A percentile compares a stretch with the other conserved stretches of the same genome.
Evolutionary conservation across 2,113 vertebrate species (phyloP).

Genomic region (Mola mola): DNA sequence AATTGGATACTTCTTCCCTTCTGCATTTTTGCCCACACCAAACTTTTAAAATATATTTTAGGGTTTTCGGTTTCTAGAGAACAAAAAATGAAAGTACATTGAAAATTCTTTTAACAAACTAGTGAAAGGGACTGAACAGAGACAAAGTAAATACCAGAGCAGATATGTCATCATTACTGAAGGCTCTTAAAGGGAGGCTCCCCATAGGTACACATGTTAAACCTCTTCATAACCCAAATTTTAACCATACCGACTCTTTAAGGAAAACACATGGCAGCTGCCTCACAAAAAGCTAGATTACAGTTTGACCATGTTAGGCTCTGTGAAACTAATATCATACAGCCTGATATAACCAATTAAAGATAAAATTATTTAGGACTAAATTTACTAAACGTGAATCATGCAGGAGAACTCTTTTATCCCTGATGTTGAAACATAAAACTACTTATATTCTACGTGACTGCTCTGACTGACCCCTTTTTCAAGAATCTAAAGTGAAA

Average conservation of each 20-base stretch:
- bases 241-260: constrained; percentile 29
- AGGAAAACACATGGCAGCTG: constrained; percentile 49
- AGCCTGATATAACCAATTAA: too few species aligned
- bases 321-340: too few species aligned
- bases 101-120: constrained; percentile 22
- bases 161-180: constrained; percentile 22
- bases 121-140: constrained; percentile 15
- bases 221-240: constrained; percentile 37
- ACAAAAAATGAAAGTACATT: constrained; percentile 75
- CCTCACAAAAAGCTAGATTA: constrained; percentile 9
- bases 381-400: too few species aligned
- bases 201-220: constrained; percentile 26
- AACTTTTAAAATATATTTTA: constrained; percentile 74
- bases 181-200: constrained; percentile 29
- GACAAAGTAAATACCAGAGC: constrained; percentile 9
- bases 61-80: constrained; percentile 76
- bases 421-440: too few species aligned
- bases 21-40: constrained; percentile 58
- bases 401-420: too few species aligned
- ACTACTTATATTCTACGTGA: too few species aligned
- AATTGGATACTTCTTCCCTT: constrained; percentile 51
- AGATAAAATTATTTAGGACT: too few species aligned
- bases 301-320: constrained; percentile 11
- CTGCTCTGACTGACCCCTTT: too few species aligned
- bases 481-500: too few species aligned